phyloP scores from a whole-genome alignment of 2,888 invertebrate genomes.

The Polydrusus cervinus region DNA sequence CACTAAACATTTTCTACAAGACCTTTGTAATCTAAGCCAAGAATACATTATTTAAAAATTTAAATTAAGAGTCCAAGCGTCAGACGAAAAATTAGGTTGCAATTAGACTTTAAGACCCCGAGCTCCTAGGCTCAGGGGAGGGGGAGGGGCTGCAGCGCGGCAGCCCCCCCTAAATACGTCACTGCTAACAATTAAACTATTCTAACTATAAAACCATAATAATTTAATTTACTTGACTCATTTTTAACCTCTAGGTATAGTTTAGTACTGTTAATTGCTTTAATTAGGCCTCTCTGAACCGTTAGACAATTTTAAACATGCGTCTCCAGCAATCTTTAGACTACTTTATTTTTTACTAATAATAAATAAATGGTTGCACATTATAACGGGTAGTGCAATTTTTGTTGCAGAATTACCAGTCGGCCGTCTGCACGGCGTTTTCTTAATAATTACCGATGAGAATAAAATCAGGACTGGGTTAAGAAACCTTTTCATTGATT shows the following conservation, averaged over 20 bases:
- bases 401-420: slow-evolving; percentile 24
- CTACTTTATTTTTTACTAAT: neutral
- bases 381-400: slow-evolving; percentile 30
- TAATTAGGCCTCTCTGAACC: slow-evolving; percentile 27
- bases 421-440: slow-evolving; percentile 9
- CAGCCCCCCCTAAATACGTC: no score
- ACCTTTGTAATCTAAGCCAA: no score
- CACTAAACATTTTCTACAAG: no score
- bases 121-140: no score
- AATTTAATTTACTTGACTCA: no score
- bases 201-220: no score
- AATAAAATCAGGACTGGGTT: slow-evolving; percentile 2
- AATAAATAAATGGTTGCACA: slow-evolving; percentile 1
- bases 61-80: no score
- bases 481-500: neutral
- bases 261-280: slow-evolving; percentile 29
- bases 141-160: no score
- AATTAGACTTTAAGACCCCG: no score
- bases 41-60: no score
- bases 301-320: slow-evolving; percentile 28
- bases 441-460: slow-evolving; percentile 4
- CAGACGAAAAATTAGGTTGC: no score
- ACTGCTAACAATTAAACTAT: no score
- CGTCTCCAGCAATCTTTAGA: neutral
- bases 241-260: neutral